Evolutionary conservation across 2,888 invertebrate species (phyloP).

Genomic region (Machimus rusticus): DNA sequence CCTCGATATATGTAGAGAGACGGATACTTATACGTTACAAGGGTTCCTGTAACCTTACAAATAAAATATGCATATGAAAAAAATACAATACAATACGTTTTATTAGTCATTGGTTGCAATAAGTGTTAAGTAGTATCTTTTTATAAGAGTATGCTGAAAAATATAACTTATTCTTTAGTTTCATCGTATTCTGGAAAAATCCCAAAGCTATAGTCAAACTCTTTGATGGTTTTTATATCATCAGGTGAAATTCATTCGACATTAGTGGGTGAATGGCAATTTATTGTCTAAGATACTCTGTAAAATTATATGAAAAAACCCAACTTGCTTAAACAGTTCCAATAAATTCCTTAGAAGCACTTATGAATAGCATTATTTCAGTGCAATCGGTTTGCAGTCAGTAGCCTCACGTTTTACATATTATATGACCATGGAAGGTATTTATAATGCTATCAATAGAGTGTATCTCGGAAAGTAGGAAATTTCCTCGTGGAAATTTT

Average conservation of each 20-base stretch:
- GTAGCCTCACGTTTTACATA: background rate
- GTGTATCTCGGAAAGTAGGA: background rate
- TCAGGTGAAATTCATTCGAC: background rate
- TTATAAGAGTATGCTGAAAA: too few species aligned
- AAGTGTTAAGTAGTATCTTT: too few species aligned
- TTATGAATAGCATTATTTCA: background rate
- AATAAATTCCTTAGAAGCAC: background rate
- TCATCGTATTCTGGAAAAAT: too few species aligned
- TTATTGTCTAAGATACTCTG: background rate
- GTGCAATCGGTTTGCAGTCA: background rate
- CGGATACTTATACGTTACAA: too few species aligned
- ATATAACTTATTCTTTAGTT: too few species aligned
- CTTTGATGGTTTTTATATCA: background rate
- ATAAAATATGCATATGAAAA: too few species aligned
- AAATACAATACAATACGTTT: too few species aligned
- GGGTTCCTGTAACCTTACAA: too few species aligned
- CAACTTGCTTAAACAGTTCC: background rate
- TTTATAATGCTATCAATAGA: background rate
- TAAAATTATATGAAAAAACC: background rate
- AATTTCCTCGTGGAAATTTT: background rate
- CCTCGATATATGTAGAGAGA: too few species aligned
- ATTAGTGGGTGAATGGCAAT: background rate
- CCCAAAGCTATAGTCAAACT: too few species aligned
- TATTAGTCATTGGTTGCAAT: too few species aligned
- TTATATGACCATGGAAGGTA: background rate